Evolutionary conservation across 2,797 vertebrate species (phyloP), one percentile per base, ranked within the genome.

Genomic region (Cyclopterus lumpus): DNA sequence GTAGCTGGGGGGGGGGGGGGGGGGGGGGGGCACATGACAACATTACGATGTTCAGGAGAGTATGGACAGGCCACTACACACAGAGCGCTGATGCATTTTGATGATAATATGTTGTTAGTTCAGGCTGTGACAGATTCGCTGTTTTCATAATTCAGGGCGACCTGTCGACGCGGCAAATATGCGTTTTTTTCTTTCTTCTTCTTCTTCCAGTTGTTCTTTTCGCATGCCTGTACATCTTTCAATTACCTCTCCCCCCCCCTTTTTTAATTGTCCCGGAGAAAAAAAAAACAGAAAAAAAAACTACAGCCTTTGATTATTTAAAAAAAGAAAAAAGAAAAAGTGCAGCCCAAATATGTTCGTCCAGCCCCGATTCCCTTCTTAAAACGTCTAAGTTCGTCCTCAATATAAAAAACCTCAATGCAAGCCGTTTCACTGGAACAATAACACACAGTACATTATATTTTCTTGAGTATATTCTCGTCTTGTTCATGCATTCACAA

Each of bases 401-500:
- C 79, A 69, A 70, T 49, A 86, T 83, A 90, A 84, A 82, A 84
- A 90, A 92, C 77, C 82, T 79, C 71, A 85, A 84, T 72, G 86
- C 89, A 91, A 92, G 83, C 79, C 74, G 85, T 90, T 88, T 86
- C 82, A 88, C 81, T 90, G 79, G 73, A 91, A 93, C 91, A 92
- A 79, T 88, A 91, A 92, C 92, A 94, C 90, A 90, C 81, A 93
- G 83, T 86, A 93, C 84, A 91, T 77, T 87, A 92, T 88, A 90
- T 86, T 83, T 83, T 90, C 67, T 89, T 64, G 83, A 93, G 86
- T 90, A 92, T 93, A 92, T 87, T 91, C 67, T 89, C 88, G 83
- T 94, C 88, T 93, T 87, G 88, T 88, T 93, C 94, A 94, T 94
- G 94, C 93, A 92, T 91, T 92, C 90, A 94, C 92, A 93, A 93